A percentile compares a stretch with the other conserved stretches of the same genome.
Conservation (phyloP, 1,140 invertebrate species). For the Zeugodacus cucurbitae region DNA sequence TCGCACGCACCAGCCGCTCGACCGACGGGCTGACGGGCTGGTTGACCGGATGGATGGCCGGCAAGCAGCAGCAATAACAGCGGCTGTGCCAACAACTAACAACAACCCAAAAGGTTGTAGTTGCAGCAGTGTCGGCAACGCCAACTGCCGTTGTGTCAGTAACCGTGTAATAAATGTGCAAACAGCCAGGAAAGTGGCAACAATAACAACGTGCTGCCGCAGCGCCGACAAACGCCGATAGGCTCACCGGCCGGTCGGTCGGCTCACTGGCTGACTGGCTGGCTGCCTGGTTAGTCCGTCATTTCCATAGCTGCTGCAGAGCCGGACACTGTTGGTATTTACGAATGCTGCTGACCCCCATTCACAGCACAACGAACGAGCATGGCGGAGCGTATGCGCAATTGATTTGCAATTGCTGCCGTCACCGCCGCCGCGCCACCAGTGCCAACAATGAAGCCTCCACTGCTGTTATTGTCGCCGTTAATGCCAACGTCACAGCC, state of each 20-base stretch:
- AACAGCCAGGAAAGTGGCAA: background rate
- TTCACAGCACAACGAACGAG: background rate
- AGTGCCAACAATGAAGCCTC: too few relatives aligned
- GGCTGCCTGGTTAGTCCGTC: background rate
- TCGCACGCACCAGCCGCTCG: background rate
- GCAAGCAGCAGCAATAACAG: background rate
- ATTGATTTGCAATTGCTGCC: constrained; percentile 21
- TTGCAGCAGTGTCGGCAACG: background rate
- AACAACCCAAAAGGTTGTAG: background rate
- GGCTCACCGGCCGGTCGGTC: background rate
- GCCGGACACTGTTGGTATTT: background rate
- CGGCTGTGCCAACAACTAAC: background rate
- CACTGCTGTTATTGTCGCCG: background rate
- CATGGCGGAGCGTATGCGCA: constrained; percentile 1
- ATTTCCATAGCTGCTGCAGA: background rate
- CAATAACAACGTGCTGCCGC: background rate
- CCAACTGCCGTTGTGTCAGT: background rate
- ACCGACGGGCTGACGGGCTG: background rate
- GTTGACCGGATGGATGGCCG: background rate
- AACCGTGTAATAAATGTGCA: constrained; percentile 21
- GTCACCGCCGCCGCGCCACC: background rate
- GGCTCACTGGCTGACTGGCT: background rate
- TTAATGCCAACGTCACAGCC: background rate
- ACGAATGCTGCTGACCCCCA: background rate
- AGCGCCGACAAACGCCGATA: background rate